Percentiles rank a stretch among this genome's conserved stretches.
Conservation (phyloP, 2,113 vertebrate genomes). For the Gyps fulvus region DNA sequence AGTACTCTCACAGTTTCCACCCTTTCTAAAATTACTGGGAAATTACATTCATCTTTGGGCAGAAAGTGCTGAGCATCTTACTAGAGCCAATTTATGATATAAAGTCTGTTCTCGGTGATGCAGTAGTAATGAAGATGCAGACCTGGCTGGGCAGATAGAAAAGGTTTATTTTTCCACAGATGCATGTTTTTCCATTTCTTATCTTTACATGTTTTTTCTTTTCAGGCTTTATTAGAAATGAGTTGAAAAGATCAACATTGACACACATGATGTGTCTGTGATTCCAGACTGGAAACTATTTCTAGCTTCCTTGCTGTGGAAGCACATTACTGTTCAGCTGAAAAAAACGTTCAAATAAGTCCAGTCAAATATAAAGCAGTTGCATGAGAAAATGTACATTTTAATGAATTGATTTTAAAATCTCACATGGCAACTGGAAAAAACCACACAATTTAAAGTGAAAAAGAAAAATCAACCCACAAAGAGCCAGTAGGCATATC, state of each 20-base stretch:
- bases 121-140: slow-evolving; percentile 33
- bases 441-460: background rate
- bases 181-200: background rate
- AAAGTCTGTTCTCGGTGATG: background rate
- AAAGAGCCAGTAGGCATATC: background rate
- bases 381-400: background rate
- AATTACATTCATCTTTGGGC: background rate
- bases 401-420: background rate
- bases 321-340: background rate
- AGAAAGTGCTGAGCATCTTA: background rate
- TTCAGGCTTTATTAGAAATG: slow-evolving; percentile 15
- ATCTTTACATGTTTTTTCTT: background rate
- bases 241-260: slow-evolving; percentile 30
- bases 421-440: background rate
- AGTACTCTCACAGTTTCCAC: background rate
- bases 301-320: background rate
- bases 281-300: background rate
- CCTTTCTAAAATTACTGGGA: background rate
- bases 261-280: background rate
- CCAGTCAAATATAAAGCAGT: background rate
- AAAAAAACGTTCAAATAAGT: background rate
- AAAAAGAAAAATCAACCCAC: background rate
- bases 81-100: background rate
- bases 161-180: slow-evolving; percentile 15
- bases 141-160: slow-evolving; percentile 1